A percentile compares a stretch with the other conserved stretches of the same genome.
Evolutionary conservation across 2,113 vertebrate species (phyloP).

Genomic region (Actenoides lindsayi): DNA sequence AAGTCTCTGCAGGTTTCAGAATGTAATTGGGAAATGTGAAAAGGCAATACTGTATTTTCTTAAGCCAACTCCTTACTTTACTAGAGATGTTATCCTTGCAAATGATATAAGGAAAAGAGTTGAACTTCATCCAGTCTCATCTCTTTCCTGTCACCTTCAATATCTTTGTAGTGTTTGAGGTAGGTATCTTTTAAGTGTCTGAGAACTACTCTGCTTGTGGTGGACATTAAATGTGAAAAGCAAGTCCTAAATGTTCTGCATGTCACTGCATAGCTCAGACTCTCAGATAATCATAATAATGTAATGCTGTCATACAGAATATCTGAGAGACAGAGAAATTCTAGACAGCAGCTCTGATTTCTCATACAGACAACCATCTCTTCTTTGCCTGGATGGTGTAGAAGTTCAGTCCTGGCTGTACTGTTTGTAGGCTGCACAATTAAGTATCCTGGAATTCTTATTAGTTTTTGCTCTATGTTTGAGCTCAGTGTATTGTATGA

Average conservation of each 20-base stretch:
- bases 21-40: neutral
- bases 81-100: constrained; percentile 2
- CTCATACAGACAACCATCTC: neutral
- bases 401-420: neutral
- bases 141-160: constrained; percentile 26
- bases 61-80: neutral
- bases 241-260: neutral
- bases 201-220: neutral
- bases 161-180: constrained; percentile 15
- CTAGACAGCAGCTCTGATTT: neutral
- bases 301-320: neutral
- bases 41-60: neutral
- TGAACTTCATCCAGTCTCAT: constrained; percentile 9
- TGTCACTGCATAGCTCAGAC: neutral
- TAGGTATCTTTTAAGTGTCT: neutral
- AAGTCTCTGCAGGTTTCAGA: neutral
- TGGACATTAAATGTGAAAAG: constrained; percentile 28
- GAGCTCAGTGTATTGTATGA: neutral
- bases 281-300: neutral
- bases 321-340: neutral
- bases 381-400: neutral
- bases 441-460: neutral
- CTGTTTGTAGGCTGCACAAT: neutral
- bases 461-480: neutral
- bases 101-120: neutral